Conservation (phyloP, 2,113 vertebrate genomes). For the Colius striatus region DNA sequence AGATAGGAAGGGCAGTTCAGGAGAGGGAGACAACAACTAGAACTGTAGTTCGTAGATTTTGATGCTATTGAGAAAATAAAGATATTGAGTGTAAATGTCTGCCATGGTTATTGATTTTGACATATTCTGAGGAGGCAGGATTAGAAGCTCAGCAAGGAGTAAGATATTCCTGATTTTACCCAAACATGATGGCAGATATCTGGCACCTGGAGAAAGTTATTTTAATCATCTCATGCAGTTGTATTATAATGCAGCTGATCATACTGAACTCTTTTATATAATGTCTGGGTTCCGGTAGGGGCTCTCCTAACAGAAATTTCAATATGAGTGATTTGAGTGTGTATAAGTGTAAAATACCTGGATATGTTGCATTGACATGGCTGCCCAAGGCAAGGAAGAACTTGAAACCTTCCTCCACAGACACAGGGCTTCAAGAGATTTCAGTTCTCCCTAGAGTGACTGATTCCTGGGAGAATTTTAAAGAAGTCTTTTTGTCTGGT, state of each 20-base stretch:
- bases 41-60: not conserved
- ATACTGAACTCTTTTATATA: not conserved
- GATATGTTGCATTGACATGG: not conserved
- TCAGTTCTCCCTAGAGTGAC: not conserved
- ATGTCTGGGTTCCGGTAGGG: not conserved
- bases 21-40: slow-evolving; percentile 10
- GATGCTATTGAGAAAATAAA: slow-evolving; percentile 36
- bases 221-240: not conserved
- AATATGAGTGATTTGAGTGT: not conserved
- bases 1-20: slow-evolving; percentile 46
- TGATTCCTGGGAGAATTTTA: not conserved
- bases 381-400: not conserved
- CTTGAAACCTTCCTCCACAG: not conserved
- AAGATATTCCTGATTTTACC: slow-evolving; percentile 16
- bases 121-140: slow-evolving; percentile 51
- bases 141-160: slow-evolving; percentile 30
- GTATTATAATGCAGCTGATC: slow-evolving; percentile 2
- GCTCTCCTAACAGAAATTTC: not conserved
- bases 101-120: slow-evolving; percentile 31
- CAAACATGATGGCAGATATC: slow-evolving; percentile 32
- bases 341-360: not conserved
- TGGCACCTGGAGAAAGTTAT: slow-evolving; percentile 50
- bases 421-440: not conserved
- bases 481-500: not conserved
- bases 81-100: slow-evolving; percentile 38